Base-by-base conservation (phyloP, 2,888 invertebrate species). In the Tryphoninae sp. region DNA sequence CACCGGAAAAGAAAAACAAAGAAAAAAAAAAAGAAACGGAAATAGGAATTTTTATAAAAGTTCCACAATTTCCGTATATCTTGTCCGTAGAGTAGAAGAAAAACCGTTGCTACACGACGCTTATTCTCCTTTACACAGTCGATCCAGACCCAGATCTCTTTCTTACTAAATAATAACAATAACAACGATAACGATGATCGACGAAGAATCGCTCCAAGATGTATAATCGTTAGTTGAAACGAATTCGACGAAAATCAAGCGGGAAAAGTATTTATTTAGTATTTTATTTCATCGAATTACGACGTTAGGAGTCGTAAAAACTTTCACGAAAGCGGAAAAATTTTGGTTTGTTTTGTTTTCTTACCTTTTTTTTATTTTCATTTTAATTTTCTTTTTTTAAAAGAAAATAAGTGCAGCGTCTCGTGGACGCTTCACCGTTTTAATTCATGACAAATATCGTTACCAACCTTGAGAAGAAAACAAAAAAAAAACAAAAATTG, bases 1-100 rank as follows among this genome's bases (percentile, higher is more conserved):
- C 33, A 61, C 2, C 7, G 13, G 13, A 51, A 67, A 51, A 67
- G 11, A 64, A 64, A 64, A 65, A 19, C 33, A n/a, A 64, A 65
- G 13, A 51, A 67, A 51, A 67, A 4, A 67, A 4, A 49, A 65
- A 19, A 64, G 49, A 51, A 49, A 45, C 45, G 11, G 45, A 13
- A 45, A 13, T 13, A 45, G 13, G 13, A 45, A 45, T 45, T 33
- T 33, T 33, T 33, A 33, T 33, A 33, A 33, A 33, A 33, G 33
- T 33, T 33, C 33, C 45, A 45, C 9, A 45, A 13, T 45, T 45
- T 45, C 45, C 45, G 9, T 45, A 45, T 45, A 33, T 33, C 33
- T 45, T 45, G 9, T 45, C 11, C 45, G 45, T 45, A 45, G 45
- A 45, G 45, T 45, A 13, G 45, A 45, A 13, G 45, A 45, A 3